These are phyloP conservation scores for Osmerus eperlanus DNA, from an alignment of 2,113 vertebrate genomes.

Conservation along the genomic window DNA sequence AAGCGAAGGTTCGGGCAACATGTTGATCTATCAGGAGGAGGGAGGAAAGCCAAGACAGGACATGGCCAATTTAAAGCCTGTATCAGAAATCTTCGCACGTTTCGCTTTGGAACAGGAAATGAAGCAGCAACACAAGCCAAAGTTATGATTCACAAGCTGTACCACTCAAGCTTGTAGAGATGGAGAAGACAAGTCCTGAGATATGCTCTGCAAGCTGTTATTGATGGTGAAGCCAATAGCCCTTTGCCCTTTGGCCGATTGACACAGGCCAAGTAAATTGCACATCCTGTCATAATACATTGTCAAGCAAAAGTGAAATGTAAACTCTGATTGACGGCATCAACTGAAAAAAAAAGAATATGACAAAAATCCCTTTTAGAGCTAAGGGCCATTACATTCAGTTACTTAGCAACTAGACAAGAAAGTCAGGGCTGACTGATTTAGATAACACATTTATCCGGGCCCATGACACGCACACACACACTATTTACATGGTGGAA, in stretches of 20 bases:
- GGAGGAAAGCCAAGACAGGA: not conserved
- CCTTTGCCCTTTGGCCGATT: not conserved
- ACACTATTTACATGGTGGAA: too few species aligned
- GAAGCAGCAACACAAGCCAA: not conserved
- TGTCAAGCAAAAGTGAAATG: not conserved
- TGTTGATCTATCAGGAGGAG: not conserved
- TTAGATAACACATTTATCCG: not conserved
- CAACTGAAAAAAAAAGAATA: not conserved
- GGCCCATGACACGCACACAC: too few species aligned
- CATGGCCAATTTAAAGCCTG: not conserved
- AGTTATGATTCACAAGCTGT: not conserved
- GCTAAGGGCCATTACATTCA: not conserved
- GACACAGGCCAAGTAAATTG: not conserved
- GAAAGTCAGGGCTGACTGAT: constrained; percentile 1
- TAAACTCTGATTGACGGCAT: not conserved
- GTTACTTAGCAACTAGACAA: constrained; percentile 50
- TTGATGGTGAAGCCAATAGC: not conserved
- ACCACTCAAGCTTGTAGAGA: too few species aligned
- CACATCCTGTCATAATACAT: not conserved
- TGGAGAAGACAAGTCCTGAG: too few species aligned
- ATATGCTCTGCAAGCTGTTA: not conserved
- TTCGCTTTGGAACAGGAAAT: not conserved
- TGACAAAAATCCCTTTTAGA: not conserved
- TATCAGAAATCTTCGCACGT: not conserved
- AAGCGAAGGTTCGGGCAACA: not conserved